Evolutionary conservation across 2,888 invertebrate species (phyloP), one percentile per base, ranked within the genome.

Genomic region (Dasysyrphus tricinctus): DNA sequence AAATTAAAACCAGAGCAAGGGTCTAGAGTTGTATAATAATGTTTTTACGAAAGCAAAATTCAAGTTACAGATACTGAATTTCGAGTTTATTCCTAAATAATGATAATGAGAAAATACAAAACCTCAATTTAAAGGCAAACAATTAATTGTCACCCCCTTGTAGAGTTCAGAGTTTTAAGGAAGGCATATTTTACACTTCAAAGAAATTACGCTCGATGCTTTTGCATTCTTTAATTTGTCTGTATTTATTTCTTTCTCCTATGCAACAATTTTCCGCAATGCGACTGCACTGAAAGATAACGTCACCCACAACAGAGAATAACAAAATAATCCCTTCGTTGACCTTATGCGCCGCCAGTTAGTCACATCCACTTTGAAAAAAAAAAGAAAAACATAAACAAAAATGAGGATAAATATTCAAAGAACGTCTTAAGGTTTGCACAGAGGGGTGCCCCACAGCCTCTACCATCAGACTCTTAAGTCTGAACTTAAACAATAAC

Each of bases 291-390:
- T 44, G 32, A 24, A 12, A 63, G 61, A 59, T 59, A 63, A 65
- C 47, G 34, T 65, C 63, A 65, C 63, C 42, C 42, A 75, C 54
- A 61, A 39, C 44, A 54, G 32, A 14, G 44, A 32, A 63, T 76
- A 76, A 76, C 63, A 39, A 72, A 76, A 81, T 70, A 81, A 78
- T 82, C 78, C 59, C 47, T 78, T 47, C 14, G 7, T 11, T 78
- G 82, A 82, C 82, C 78, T 82, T 82, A 69, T 54, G 61, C 12
- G 3, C 29, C 12, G 42, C 11, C 67, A 67, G 56, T 34, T 32
- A 80, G 34, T 59, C 47, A 37, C 19, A 70, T 32, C 5, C 3
- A 24, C 44, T 69, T 3, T n/a, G 11, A 14, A 3, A 34, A 5
- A 29, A 34, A 69, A 54, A 54, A 51, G n/a, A n/a, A n/a, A n/a